Evolutionary conservation across 1,140 invertebrate species (phyloP).

Genomic region (Drosophila burlai): DNA sequence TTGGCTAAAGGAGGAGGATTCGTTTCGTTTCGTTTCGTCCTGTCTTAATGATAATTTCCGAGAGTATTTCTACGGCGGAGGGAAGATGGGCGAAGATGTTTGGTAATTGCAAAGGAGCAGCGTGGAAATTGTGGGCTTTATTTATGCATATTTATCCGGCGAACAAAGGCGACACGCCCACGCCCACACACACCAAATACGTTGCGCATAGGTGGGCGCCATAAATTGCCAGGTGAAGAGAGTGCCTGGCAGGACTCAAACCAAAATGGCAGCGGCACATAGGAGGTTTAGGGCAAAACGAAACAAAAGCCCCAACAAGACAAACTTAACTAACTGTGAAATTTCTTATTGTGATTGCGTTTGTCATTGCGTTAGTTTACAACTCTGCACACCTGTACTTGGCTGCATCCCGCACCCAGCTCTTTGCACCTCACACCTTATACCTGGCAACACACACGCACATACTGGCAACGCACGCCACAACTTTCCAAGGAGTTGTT

Average conservation of each 20-base stretch:
- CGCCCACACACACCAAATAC: background rate
- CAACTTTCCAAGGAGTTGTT: slow-evolving; percentile 32
- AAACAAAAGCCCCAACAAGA: slow-evolving; percentile 71
- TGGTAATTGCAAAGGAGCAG: slow-evolving; percentile 47
- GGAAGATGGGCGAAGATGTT: slow-evolving; percentile 24
- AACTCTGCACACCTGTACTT: slow-evolving; percentile 63
- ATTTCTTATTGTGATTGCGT: slow-evolving; percentile 84
- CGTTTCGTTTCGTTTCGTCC: background rate
- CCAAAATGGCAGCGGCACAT: slow-evolving; percentile 13
- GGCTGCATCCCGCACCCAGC: slow-evolving; percentile 1
- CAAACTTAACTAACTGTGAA: slow-evolving; percentile 84
- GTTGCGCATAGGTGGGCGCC: slow-evolving; percentile 12
- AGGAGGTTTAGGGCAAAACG: slow-evolving; percentile 18
- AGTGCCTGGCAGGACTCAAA: slow-evolving; percentile 17
- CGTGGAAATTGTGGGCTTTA: slow-evolving; percentile 40
- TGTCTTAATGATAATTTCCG: slow-evolving; percentile 49
- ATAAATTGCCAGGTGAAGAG: slow-evolving; percentile 57
- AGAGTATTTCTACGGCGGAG: slow-evolving; percentile 5
- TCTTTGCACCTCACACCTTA: background rate
- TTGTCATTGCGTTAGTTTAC: slow-evolving; percentile 84
- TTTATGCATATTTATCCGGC: slow-evolving; percentile 67
- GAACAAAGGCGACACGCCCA: slow-evolving; percentile 31
- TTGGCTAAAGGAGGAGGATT: slow-evolving; percentile 1
- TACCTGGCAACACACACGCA: slow-evolving; percentile 16
- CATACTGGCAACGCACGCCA: slow-evolving; percentile 31